A percentile compares a stretch with the other conserved stretches of the same genome.
Evolutionary conservation across 2,888 invertebrate genomes (phyloP).

Genomic region (Plebejus argus): DNA sequence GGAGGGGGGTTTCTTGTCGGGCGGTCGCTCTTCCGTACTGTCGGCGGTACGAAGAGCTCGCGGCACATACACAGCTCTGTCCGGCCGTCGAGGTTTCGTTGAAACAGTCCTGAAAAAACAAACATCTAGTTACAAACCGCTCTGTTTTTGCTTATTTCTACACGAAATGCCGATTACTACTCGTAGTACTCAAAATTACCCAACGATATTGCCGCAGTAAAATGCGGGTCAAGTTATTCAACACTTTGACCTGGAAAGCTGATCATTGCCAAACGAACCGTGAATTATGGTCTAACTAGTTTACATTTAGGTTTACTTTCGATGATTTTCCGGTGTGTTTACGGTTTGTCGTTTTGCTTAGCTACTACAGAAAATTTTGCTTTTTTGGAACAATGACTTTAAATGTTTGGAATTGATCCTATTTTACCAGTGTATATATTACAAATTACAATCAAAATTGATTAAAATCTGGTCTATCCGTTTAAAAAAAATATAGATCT

Average conservation of each 20-base stretch:
- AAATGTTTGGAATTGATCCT: neutral
- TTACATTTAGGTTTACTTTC: constrained; percentile 17
- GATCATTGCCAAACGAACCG: constrained; percentile 27
- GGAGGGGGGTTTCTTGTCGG: constrained; percentile 52
- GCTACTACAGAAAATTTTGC: neutral
- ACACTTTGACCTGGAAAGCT: constrained; percentile 31
- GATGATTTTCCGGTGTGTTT: constrained; percentile 18
- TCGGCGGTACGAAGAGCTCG: constrained; percentile 82
- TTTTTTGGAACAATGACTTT: neutral
- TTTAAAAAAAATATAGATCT: no score
- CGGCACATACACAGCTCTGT: constrained; percentile 90
- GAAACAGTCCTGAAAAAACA: constrained; percentile 54
- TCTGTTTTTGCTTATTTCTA: neutral
- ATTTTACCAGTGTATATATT: neutral
- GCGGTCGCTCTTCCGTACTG: constrained; percentile 44
- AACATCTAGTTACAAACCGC: neutral
- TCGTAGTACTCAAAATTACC: constrained; percentile 19
- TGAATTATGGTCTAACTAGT: constrained; percentile 27
- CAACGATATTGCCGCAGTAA: constrained; percentile 19
- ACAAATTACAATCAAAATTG: neutral
- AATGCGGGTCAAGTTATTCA: constrained; percentile 30
- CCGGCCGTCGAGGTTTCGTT: constrained; percentile 83
- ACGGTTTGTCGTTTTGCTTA: neutral
- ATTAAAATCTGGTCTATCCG: neutral
- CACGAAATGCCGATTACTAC: neutral